Conservation (phyloP, 2,888 invertebrate species). For the Stomorhina lunata region DNA sequence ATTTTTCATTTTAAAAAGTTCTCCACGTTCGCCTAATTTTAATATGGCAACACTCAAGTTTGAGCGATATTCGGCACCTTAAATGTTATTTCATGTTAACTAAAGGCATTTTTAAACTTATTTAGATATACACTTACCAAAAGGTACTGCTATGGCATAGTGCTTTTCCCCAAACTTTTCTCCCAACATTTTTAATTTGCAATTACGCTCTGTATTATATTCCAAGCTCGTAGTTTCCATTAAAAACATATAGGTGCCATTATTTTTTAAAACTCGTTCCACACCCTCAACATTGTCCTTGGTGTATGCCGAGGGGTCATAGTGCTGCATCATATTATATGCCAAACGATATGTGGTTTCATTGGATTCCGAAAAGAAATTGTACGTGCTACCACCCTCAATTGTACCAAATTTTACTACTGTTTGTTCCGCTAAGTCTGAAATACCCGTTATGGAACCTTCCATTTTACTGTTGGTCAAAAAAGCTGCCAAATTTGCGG, state of each 20-base stretch:
- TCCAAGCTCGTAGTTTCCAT: conserved; percentile 98
- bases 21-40: conserved; percentile 93
- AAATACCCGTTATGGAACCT: conserved; percentile 91
- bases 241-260: conserved; percentile 92
- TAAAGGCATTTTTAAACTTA: no score
- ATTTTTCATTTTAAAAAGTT: conserved; percentile 88
- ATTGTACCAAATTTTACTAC: conserved; percentile 96
- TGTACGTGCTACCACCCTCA: conserved; percentile 91
- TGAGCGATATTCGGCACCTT: conserved; percentile 85
- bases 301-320: conserved; percentile 90
- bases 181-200: conserved; percentile 89
- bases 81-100: no score
- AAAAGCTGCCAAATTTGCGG: conserved; percentile 96
- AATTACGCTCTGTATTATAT: conserved; percentile 90
- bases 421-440: conserved; percentile 94
- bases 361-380: conserved; percentile 93
- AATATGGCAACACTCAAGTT: conserved; percentile 92
- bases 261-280: conserved; percentile 86
- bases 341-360: conserved; percentile 92
- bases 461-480: conserved; percentile 94
- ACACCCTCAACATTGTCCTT: conserved; percentile 90
- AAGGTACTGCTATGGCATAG: conserved; percentile 95
- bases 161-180: conserved; percentile 93
- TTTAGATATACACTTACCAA: no score
- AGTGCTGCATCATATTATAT: conserved; percentile 92